phyloP scores from a whole-genome alignment of 2,888 invertebrate genomes.

The Hydraecia micacea region DNA sequence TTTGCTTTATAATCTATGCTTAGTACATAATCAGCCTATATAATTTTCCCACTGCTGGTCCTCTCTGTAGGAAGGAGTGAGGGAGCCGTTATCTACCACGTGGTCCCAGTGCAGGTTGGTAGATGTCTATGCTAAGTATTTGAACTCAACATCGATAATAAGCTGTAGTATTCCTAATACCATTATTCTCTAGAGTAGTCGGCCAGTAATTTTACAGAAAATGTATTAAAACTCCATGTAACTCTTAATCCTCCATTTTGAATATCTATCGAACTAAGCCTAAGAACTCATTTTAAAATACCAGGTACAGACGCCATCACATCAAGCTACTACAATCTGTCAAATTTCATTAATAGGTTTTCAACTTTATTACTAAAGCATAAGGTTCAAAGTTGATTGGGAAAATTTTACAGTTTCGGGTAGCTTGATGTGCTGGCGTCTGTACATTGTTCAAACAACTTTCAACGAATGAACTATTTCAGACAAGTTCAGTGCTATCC shows the following conservation, averaged over 20 bases:
- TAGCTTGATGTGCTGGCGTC: no score
- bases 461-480: constrained; percentile 27
- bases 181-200: background rate
- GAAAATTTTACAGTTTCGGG: no score
- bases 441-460: constrained; percentile 21
- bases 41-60: background rate
- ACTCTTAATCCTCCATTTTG: background rate
- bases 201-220: background rate
- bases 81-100: background rate
- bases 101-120: background rate
- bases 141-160: background rate
- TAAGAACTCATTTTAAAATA: background rate
- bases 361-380: no score
- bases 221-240: background rate
- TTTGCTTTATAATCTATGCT: background rate
- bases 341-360: no score
- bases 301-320: background rate
- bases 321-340: no score
- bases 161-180: background rate
- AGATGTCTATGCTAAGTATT: background rate
- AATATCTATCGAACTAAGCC: background rate
- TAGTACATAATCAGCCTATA: background rate
- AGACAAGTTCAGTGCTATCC: constrained; percentile 28
- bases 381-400: no score
- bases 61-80: background rate